These are phyloP conservation scores for Nycticebus coucang DNA, from an alignment of 2,113 vertebrate species.

Conservation along the genomic window DNA sequence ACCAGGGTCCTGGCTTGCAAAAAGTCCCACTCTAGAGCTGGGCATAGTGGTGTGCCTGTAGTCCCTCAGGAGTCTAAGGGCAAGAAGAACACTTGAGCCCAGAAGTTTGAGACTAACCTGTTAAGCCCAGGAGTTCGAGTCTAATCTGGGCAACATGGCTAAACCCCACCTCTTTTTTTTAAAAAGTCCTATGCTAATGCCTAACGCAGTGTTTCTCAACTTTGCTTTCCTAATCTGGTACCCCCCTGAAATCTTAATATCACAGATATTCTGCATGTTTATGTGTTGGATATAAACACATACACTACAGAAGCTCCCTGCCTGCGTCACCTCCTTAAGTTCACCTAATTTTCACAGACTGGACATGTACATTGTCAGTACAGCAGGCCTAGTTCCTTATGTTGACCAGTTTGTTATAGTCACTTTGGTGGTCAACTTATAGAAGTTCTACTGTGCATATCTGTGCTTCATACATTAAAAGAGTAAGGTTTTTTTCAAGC, in stretches of 20 bases:
- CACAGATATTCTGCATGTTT: not conserved
- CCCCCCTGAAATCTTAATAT: constrained; percentile 7
- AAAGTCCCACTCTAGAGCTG: not conserved
- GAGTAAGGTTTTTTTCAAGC: not conserved
- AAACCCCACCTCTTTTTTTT: not conserved
- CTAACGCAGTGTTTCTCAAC: not conserved
- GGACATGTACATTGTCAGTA: no score
- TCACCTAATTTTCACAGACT: no score
- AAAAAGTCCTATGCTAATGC: not conserved
- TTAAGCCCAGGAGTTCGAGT: not conserved
- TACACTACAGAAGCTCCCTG: no score
- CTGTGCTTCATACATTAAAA: not conserved
- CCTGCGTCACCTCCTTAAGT: no score
- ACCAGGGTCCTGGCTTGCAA: not conserved
- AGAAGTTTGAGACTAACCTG: not conserved
- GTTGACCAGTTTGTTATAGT: no score
- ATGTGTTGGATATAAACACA: not conserved
- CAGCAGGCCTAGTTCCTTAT: no score
- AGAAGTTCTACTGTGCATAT: not conserved
- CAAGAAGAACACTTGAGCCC: no score
- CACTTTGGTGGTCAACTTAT: no score
- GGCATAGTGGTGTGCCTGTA: not conserved
- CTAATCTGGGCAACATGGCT: not conserved
- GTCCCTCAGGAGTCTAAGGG: not conserved
- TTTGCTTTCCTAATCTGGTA: not conserved